phyloP scores from a whole-genome alignment of 2,888 invertebrate species.

The Erebia epiphron region DNA sequence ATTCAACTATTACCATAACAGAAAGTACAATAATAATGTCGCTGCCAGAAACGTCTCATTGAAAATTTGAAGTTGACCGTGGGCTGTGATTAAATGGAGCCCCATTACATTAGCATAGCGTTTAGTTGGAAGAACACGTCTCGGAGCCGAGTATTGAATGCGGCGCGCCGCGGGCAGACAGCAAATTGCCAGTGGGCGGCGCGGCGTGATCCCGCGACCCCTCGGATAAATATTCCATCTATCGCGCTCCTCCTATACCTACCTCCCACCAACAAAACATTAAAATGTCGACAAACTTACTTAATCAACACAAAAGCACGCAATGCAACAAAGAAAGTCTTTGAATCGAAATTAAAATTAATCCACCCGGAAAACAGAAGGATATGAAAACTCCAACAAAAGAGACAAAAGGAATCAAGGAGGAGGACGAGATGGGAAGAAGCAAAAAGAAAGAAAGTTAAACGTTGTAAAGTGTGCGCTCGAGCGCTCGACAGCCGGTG shows the following conservation, averaged over 20 bases:
- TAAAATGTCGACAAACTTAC: conserved; percentile 43
- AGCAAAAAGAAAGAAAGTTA: conserved; percentile 57
- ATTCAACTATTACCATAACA: conserved; percentile 24
- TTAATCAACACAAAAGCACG: conserved; percentile 42
- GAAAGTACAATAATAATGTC: conserved; percentile 54
- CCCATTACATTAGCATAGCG: conserved; percentile 80
- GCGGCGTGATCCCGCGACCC: conserved; percentile 73
- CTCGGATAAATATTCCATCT: conserved; percentile 70
- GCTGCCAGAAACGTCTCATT: conserved; percentile 72
- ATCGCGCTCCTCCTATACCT: conserved; percentile 46
- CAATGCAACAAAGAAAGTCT: conserved; percentile 48
- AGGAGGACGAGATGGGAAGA: conserved; percentile 57
- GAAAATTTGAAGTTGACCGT: conserved; percentile 76
- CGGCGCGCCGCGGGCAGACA: conserved; percentile 62
- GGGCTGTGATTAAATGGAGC: conserved; percentile 77
- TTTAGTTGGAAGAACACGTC: conserved; percentile 73
- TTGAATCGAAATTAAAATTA: conserved; percentile 74
- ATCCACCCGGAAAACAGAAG: conserved; percentile 74
- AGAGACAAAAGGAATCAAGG: conserved; percentile 62
- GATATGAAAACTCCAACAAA: conserved; percentile 74
- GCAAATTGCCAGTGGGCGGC: conserved; percentile 78
- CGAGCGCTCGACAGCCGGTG: conserved; percentile 47
- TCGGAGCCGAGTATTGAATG: conserved; percentile 55
- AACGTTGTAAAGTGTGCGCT: conserved; percentile 40
- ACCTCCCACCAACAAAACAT: conserved; percentile 44